Conservation (phyloP, 2,797 vertebrate genomes). For the Halcyon smyrnensis region DNA sequence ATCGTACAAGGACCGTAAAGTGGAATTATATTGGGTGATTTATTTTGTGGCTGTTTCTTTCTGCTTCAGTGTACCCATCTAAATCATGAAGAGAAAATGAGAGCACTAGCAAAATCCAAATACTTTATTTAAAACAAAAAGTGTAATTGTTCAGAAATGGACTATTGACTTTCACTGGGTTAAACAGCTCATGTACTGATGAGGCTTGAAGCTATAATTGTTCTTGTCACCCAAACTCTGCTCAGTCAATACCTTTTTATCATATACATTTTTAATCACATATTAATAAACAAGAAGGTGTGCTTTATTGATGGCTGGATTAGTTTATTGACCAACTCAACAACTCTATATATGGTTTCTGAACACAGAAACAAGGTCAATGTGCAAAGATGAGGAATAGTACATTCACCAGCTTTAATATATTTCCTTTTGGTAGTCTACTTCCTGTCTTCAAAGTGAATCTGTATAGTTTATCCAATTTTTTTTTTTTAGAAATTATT, state of each 20-base stretch:
- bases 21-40: conserved; percentile 24
- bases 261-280: conserved; percentile 88
- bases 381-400: conserved; percentile 70
- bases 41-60: conserved; percentile 18
- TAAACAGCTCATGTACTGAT: conserved; percentile 73
- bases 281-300: conserved; percentile 87
- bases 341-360: conserved; percentile 72
- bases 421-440: background rate
- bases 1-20: conserved; percentile 8
- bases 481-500: background rate
- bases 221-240: conserved; percentile 80
- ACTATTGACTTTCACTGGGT: conserved; percentile 75
- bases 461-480: background rate
- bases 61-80: background rate
- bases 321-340: conserved; percentile 83
- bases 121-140: conserved; percentile 63
- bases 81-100: conserved; percentile 58
- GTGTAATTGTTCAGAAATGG: conserved; percentile 75
- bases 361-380: conserved; percentile 83
- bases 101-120: conserved; percentile 56
- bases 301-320: conserved; percentile 85
- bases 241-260: conserved; percentile 84
- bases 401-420: conserved; percentile 57
- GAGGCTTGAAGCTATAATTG: conserved; percentile 79
- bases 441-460: background rate